Percentiles rank a stretch among this genome's conserved stretches.
Conservation (phyloP, 2,888 invertebrate genomes). For the Yponomeuta cagnagella region DNA sequence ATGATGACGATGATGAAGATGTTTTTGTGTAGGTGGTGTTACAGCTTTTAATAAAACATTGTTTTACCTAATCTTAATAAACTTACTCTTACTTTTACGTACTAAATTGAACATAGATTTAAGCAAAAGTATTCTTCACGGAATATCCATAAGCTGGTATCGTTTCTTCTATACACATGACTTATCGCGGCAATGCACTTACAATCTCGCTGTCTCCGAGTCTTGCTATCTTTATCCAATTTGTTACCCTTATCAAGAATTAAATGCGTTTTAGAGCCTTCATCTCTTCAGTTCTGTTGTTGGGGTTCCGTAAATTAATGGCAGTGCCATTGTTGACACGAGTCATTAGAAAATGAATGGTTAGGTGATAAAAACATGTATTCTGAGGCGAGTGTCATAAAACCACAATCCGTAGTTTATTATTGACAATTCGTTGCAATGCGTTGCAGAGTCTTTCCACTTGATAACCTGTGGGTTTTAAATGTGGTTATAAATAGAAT, state of each 20-base stretch:
- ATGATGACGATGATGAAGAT: too few species aligned
- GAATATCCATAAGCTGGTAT: slow-evolving; percentile 14
- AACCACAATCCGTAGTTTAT: too few species aligned
- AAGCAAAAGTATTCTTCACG: background rate
- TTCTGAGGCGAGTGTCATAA: background rate
- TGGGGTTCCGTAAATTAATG: slow-evolving; percentile 4
- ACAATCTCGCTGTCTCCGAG: slow-evolving; percentile 70
- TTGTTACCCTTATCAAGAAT: slow-evolving; percentile 75
- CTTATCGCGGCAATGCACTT: slow-evolving; percentile 73
- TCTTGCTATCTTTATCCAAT: slow-evolving; percentile 72
- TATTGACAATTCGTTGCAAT: too few species aligned
- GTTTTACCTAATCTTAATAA: too few species aligned
- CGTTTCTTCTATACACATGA: slow-evolving; percentile 41
- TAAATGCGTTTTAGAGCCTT: slow-evolving; percentile 72
- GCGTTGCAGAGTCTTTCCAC: too few species aligned
- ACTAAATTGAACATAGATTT: too few species aligned
- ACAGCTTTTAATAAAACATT: too few species aligned
- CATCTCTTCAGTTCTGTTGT: slow-evolving; percentile 25
- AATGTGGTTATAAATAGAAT: too few species aligned
- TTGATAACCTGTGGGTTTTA: too few species aligned
- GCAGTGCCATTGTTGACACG: background rate
- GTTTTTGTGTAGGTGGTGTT: too few species aligned
- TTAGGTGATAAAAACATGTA: background rate
- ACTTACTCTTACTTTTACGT: too few species aligned
- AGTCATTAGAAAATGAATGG: background rate